phyloP scores from a whole-genome alignment of 1,140 invertebrate genomes.

The Caerostris extrusa region DNA sequence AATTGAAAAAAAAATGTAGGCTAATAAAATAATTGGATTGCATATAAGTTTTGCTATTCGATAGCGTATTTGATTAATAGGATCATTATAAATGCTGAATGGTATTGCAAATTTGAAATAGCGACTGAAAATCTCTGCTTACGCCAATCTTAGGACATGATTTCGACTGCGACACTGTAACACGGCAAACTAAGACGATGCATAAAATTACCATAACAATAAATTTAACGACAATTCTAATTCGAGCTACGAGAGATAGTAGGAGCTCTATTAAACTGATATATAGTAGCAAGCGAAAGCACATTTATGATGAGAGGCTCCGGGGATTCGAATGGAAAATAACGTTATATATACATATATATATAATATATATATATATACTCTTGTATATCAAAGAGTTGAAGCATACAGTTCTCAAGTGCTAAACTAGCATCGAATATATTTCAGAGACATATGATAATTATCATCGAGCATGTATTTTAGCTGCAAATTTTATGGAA shows the following conservation, averaged over 20 bases:
- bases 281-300: background rate
- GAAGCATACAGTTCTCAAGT: background rate
- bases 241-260: background rate
- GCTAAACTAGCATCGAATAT: background rate
- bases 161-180: background rate
- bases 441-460: background rate
- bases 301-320: background rate
- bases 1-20: no score
- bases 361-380: no score
- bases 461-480: background rate
- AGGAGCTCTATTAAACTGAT: slow-evolving; percentile 6
- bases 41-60: no score
- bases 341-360: background rate
- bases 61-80: no score
- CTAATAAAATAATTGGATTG: no score
- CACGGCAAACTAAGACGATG: background rate
- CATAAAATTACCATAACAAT: slow-evolving; percentile 40
- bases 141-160: background rate
- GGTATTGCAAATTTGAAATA: background rate
- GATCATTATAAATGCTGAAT: background rate
- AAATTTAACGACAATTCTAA: slow-evolving; percentile 29
- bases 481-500: background rate
- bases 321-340: background rate
- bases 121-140: background rate
- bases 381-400: background rate